These are phyloP conservation scores for Zaprionus capensis DNA, from an alignment of 1,140 invertebrate genomes.

Conservation along the genomic window DNA sequence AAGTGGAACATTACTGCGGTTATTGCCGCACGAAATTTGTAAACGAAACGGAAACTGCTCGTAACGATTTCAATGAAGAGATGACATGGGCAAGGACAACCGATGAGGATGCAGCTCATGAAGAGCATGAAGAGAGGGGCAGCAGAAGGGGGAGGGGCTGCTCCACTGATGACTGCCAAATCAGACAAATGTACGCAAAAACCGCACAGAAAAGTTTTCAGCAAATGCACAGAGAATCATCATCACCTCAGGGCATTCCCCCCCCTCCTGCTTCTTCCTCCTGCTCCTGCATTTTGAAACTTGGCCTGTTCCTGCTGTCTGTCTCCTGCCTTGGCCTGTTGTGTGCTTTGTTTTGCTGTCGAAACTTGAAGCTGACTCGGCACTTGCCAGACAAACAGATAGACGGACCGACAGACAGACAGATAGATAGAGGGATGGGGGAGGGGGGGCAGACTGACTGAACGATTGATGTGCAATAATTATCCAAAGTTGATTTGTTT, in stretches of 20 bases:
- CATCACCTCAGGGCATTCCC: conserved; percentile 72
- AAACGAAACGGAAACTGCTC: conserved; percentile 79
- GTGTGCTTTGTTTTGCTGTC: conserved; percentile 45
- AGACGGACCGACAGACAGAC: neutral
- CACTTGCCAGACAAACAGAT: conserved; percentile 36
- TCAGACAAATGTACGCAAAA: conserved; percentile 81
- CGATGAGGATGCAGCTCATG: conserved; percentile 19
- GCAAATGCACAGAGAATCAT: conserved; percentile 65
- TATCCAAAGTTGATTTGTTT: conserved; percentile 84
- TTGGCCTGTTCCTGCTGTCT: conserved; percentile 50
- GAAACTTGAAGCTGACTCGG: conserved; percentile 49
- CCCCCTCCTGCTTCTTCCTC: conserved; percentile 13
- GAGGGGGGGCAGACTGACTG: conserved; percentile 9
- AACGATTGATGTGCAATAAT: conserved; percentile 83
- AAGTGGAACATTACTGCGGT: conserved; percentile 66
- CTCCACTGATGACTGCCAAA: conserved; percentile 72
- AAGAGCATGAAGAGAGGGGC: conserved; percentile 11
- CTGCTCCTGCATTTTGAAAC: conserved; percentile 57
- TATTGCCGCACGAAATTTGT: conserved; percentile 80
- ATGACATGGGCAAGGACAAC: conserved; percentile 70
- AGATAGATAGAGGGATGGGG: neutral
- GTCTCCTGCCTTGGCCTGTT: conserved; percentile 24
- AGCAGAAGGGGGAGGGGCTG: neutral
- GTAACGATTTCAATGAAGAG: conserved; percentile 81
- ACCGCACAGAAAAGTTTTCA: conserved; percentile 74